Conservation (phyloP, 2,888 invertebrate genomes). For the Phragmatobia fuliginosa region DNA sequence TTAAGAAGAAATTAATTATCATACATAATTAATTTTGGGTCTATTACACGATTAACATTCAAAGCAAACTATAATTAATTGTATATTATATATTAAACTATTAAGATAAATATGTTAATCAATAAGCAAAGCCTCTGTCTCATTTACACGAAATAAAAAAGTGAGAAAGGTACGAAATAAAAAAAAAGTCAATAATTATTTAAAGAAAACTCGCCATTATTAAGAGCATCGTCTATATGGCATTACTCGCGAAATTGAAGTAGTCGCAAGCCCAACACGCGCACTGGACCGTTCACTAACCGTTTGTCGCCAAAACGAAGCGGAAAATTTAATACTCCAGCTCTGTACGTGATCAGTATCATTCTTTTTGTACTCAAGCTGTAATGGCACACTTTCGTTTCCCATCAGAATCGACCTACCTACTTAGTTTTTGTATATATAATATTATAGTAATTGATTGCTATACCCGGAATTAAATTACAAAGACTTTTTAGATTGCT, state of each 20-base stretch:
- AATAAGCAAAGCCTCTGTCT: slow-evolving; percentile 18
- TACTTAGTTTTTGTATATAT: slow-evolving; percentile 57
- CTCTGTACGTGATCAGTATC: slow-evolving; percentile 80
- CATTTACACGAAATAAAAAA: slow-evolving; percentile 7
- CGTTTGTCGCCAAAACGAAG: slow-evolving; percentile 80
- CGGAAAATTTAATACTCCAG: slow-evolving; percentile 81
- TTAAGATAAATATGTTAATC: slow-evolving; percentile 35
- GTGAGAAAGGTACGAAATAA: slow-evolving; percentile 21
- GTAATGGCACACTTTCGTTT: slow-evolving; percentile 77
- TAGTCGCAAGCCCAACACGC: slow-evolving; percentile 50
- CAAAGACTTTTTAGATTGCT: slow-evolving; percentile 42
- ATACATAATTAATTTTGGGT: background rate
- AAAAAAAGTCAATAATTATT: slow-evolving; percentile 22
- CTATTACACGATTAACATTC: background rate
- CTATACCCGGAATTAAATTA: slow-evolving; percentile 58
- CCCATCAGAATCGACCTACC: slow-evolving; percentile 61
- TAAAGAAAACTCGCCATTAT: slow-evolving; percentile 28
- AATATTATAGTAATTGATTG: slow-evolving; percentile 63
- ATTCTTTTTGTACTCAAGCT: slow-evolving; percentile 70
- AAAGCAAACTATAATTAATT: background rate
- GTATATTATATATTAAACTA: slow-evolving; percentile 23
- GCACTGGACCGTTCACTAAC: slow-evolving; percentile 70
- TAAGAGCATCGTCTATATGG: slow-evolving; percentile 24
- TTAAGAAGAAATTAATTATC: background rate
- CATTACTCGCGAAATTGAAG: slow-evolving; percentile 45